Evolutionary conservation across 2,797 vertebrate species (phyloP), one percentile per base, ranked within the genome.

Genomic region (Steatocranus sp.): DNA sequence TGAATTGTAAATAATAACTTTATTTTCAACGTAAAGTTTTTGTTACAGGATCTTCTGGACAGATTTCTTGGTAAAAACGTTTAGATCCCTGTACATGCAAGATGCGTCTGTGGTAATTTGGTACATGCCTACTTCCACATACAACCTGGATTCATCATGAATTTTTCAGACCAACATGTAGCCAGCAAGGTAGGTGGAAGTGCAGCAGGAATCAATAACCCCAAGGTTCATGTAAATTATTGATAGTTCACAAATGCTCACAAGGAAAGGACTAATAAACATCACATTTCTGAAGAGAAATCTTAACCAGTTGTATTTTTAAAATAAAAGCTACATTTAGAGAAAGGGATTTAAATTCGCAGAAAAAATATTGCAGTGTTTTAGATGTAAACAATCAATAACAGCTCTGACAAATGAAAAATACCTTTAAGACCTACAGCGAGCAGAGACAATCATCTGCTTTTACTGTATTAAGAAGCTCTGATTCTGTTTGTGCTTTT

Each of bases 391-490:
- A 38, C 34, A 68, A 11, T 25, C 20, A 68, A 43, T 0, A 36
- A 53, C 58, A 5, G 27, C 30, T 70, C 20, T 41, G 49, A 83
- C 76, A 82, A 25, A 73, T 36, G 32, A 61, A 34, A 32, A 78
- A 56, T 32, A 63, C 58, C 46, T 82, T 81, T 27, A 27, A 27
- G 20, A 79, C 53, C 38, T 79, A 75, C 56, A 83, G 66, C 41
- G n/a, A 75, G 50, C 46, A 75, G 61, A 86, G 48, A 61, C 15
- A 41, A 43, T 88, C 66, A 78, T 88, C 68, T 90, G 63, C 73
- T 61, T 89, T 91, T 89, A 88, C 83, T 89, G 83, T 63, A 85
- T 83, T 66, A 75, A 75, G 76, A 82, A 80, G 38, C 74, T 63
- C 20, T 66, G 54, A 36, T 70, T 88, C 78, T 76, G 34, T 76